These are phyloP conservation scores for Drosophila neoperkinsi DNA, from an alignment of 2,888 invertebrate genomes.

Conservation along the genomic window DNA sequence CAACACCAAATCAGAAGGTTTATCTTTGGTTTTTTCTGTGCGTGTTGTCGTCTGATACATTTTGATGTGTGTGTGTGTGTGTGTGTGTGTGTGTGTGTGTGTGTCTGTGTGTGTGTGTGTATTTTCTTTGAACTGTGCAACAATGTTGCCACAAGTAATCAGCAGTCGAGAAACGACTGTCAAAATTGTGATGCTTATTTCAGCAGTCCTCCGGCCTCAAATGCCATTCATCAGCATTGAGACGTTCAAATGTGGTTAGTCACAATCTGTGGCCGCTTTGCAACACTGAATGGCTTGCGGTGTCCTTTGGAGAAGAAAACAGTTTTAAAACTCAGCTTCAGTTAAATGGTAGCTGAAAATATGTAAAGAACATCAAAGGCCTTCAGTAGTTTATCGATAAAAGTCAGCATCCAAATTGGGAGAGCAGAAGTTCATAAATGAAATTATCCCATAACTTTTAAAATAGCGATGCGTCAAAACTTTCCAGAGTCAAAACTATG, in stretches of 20 bases:
- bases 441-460: neutral
- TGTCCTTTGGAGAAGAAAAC: neutral
- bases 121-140: conserved; percentile 2
- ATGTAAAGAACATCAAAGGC: neutral
- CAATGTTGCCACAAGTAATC: conserved; percentile 33
- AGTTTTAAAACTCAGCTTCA: neutral
- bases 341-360: neutral
- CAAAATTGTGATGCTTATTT: conserved; percentile 14
- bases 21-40: neutral
- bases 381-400: neutral
- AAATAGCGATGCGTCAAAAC: neutral
- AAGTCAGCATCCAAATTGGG: neutral
- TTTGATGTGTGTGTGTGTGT: neutral
- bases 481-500: neutral
- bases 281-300: neutral
- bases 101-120: conserved; percentile 11
- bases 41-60: neutral
- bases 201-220: neutral
- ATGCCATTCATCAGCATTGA: conserved; percentile 21
- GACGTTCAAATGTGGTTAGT: conserved; percentile 4
- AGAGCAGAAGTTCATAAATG: neutral
- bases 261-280: neutral
- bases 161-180: conserved; percentile 23
- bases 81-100: neutral
- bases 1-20: neutral